Evolutionary conservation across 2,113 vertebrate species (phyloP).

Genomic region (Crotophaga sulcirostris): DNA sequence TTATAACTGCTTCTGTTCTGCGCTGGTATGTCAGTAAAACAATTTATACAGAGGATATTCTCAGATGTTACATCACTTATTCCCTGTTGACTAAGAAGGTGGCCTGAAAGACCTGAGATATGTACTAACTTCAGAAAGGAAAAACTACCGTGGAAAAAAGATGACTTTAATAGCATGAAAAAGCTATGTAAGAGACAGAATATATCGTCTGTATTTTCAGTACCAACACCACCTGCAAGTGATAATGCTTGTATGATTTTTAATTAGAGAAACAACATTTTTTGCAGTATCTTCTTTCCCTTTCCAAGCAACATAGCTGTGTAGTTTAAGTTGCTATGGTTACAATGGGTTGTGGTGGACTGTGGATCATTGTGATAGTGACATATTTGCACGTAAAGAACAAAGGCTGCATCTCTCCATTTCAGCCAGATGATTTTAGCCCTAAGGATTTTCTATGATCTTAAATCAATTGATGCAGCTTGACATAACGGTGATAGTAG

Average conservation of each 20-base stretch:
- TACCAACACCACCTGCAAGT: conserved; percentile 33
- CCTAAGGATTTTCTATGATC: conserved; percentile 4
- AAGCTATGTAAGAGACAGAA: neutral
- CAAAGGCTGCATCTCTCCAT: conserved; percentile 21
- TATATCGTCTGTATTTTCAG: neutral
- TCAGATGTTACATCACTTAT: conserved; percentile 4
- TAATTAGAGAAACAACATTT: conserved; percentile 58
- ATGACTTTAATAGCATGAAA: neutral
- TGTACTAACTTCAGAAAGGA: neutral
- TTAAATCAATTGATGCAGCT: neutral
- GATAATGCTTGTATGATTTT: conserved; percentile 33
- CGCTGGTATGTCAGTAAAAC: conserved; percentile 10
- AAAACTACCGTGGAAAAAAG: neutral
- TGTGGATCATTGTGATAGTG: conserved; percentile 47
- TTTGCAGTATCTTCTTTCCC: conserved; percentile 27
- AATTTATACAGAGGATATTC: neutral
- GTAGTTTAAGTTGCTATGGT: conserved; percentile 59
- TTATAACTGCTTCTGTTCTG: conserved; percentile 32
- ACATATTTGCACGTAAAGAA: conserved; percentile 34
- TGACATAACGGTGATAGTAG: conserved; percentile 27
- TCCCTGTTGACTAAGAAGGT: neutral
- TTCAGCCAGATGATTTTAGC: conserved; percentile 26
- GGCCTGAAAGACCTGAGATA: neutral
- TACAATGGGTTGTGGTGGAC: conserved; percentile 32
- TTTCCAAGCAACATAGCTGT: conserved; percentile 21